Base-by-base conservation (phyloP, 2,888 invertebrate genomes). In the Agriopis leucophaearia region DNA sequence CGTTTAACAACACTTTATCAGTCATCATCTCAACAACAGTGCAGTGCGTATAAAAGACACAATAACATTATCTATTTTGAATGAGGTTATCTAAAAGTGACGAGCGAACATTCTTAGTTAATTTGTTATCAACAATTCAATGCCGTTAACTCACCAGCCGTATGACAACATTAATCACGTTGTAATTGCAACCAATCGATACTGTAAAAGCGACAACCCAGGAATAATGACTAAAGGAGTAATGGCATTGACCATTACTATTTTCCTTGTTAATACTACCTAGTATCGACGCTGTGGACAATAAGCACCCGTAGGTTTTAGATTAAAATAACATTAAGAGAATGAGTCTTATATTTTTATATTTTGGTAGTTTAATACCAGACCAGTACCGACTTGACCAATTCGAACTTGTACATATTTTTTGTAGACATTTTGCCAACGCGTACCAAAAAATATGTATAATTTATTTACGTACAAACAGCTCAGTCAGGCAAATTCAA, bases 21-120 rank as follows among this genome's bases (percentile, higher is more conserved):
- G 72, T 66, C 66, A 69, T 71, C 67, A 74, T 67, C 67, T 60
- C 48, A 66, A 69, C 47, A 67, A 63, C 54, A 65, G 38, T 50
- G 40, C 58, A 66, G 52, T 60, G 64, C 65, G 57, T 70, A 42
- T 64, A 68, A 47, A 69, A 64, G 57, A 63, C 62, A 70, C 61
- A 69, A 72, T 66, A 69, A 70, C 45, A 72, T 65, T 73, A 72
- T 72, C 71, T 66, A 56, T 68, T 69, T 64, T 70, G 66, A 72
- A 73, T 73, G 67, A 70, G 73, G 75, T 75, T 75, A 75, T 73
- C 73, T 63, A 42, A 64, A 58, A 69, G 54, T 51, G 45, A 61
- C 60, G 47, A 70, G 69, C 64, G 65, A 71, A 74, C 65, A 66
- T 70, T 69, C 69, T 63, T 67, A 65, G 55, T 59, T 66, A 60